Percentiles rank a stretch among this genome's conserved stretches.
Conservation (phyloP, 2,113 vertebrate genomes). For the Bos indicus region DNA sequence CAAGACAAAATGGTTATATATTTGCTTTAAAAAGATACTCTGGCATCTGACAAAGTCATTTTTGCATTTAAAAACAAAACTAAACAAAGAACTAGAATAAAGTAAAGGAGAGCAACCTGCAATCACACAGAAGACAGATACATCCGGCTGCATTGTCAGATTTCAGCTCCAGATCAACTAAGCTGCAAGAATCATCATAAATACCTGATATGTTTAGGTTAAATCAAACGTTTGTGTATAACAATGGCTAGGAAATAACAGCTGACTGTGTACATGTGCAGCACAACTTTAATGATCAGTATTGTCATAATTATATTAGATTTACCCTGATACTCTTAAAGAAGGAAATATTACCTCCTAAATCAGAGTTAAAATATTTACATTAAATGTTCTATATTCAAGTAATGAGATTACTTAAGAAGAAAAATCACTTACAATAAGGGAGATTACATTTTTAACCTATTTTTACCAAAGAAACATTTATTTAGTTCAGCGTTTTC, state of each 20-base stretch:
- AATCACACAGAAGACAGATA: slow-evolving; percentile 60
- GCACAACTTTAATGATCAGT: neutral
- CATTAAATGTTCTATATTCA: neutral
- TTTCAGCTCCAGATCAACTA: slow-evolving; percentile 70
- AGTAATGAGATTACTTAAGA: neutral
- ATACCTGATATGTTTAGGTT: slow-evolving; percentile 62
- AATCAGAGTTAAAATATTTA: neutral
- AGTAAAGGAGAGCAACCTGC: slow-evolving; percentile 48
- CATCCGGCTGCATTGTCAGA: slow-evolving; percentile 57
- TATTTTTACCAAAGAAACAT: neutral
- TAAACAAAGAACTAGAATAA: slow-evolving; percentile 55
- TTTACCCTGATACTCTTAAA: neutral
- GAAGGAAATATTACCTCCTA: neutral
- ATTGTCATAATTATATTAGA: neutral
- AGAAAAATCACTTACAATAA: neutral
- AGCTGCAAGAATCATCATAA: slow-evolving; percentile 61
- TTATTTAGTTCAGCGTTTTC: slow-evolving; percentile 12
- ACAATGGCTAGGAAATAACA: slow-evolving; percentile 9
- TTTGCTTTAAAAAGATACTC: slow-evolving; percentile 22
- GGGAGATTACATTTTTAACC: neutral
- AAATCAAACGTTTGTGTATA: slow-evolving; percentile 57
- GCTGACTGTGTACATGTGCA: neutral
- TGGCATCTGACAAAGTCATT: slow-evolving; percentile 44
- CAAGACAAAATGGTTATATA: slow-evolving; percentile 37
- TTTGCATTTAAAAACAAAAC: slow-evolving; percentile 48